Evolutionary conservation across 2,888 invertebrate genomes (phyloP), one percentile per base, ranked within the genome.

Genomic region (Scaptomyza tumidula): DNA sequence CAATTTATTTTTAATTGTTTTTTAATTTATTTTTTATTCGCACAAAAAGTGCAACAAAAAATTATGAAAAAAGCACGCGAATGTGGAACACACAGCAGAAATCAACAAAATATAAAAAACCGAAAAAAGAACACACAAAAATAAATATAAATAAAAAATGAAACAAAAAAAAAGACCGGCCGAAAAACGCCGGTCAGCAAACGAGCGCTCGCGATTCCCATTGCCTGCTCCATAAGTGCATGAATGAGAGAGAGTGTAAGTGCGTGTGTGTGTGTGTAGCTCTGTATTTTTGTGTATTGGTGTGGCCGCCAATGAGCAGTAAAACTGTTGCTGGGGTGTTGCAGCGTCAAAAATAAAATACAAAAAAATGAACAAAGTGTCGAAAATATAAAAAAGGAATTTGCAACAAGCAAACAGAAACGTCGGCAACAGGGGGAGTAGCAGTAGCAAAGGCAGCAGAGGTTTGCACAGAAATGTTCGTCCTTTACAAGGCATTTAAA

Each of bases 11-110:
- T 88, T 83, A 71, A 84, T 86, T 80, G 83, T 88, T 84, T 84
- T 84, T 84, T 88, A 86, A 84, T 84, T 88, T 80, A 77, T 88
- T 84, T 88, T 84, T 84, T 88, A 86, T 88, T 86, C 54, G 71
- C 58, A 59, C 48, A 71, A 86, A 86, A 70, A 78, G 65, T 27
- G 57, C 60, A 72, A 62, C 56, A 84, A 80, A 71, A 76, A 75
- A 62, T 69, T 63, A 69, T 66, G 53, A 53, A 77, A 72, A 79
- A 67, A 45, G 31, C 58, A 65, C 70, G 71, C 70, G 73, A 74
- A 80, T 66, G 46, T 54, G 58, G 68, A 62, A 59, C 64, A 53
- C 70, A 75, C 58, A 71, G 72, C 87, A 77, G 57, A 80, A 80
- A 80, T 83, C 77, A 74, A 65, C 39, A 44, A 62, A 73, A 24